Evolutionary conservation across 2,113 vertebrate species (phyloP).

Genomic region (Petaurus breviceps): DNA sequence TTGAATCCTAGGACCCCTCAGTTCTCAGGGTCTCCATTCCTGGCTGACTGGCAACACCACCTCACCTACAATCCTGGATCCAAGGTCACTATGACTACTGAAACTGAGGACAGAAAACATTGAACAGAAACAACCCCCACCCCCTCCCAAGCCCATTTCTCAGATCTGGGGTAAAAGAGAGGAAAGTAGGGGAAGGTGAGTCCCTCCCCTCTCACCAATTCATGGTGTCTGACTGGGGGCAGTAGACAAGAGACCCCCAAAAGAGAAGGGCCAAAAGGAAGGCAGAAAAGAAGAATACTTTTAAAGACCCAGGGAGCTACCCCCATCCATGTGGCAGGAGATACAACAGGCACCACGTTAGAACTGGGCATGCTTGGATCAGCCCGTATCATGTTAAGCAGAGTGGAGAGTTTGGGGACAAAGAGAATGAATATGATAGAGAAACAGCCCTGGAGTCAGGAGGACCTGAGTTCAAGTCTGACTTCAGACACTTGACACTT

Average conservation of each 20-base stretch:
- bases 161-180: neutral
- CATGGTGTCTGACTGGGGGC: neutral
- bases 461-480: too few relatives aligned
- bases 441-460: too few relatives aligned
- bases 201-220: neutral
- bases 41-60: neutral
- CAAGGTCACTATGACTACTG: neutral
- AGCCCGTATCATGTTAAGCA: neutral
- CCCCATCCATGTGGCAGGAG: neutral
- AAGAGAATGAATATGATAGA: neutral
- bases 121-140: neutral
- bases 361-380: neutral
- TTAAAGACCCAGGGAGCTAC: neutral
- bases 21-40: neutral
- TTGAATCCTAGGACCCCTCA: too few relatives aligned
- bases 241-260: neutral
- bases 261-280: neutral
- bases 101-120: neutral
- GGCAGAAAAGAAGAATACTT: neutral
- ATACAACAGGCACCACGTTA: neutral
- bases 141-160: neutral
- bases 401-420: neutral
- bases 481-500: too few relatives aligned
- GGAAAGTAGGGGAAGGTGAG: neutral
- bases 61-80: neutral